Base-by-base conservation (phyloP, 30 jellyfish, hydroid and myxozoan species). In the Aurelia aurita complex sp. Pacific region DNA sequence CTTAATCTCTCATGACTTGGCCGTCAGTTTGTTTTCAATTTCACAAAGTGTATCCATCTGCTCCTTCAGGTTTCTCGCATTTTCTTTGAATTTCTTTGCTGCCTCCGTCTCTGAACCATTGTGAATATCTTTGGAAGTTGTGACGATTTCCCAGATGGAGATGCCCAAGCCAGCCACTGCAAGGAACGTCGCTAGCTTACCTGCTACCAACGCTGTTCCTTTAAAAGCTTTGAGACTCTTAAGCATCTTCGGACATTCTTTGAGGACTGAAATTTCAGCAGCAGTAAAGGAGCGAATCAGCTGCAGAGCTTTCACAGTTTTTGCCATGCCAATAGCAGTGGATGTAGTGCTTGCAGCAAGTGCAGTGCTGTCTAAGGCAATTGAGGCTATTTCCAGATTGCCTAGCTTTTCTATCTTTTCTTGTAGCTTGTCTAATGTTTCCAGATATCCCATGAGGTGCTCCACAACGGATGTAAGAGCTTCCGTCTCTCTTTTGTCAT, bases 71-170 rank as follows among this genome's bases (percentile, higher is more conserved):
- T 32, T 77, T 57, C 38, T 62, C 3, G 87, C 87, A 43, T 77
- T 77, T 62, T 77, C 87, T 10, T 75, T 29, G 36, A 77, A 60
- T 19, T 18, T 77, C 15, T 29, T 34, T 55, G 66, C 87, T 9
- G 87, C 87, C 68, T 77, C 77, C 38, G 87, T 57, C 29, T 61
- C 77, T 10, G 87, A 77, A 50, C 87, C 87, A 57, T 59, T 42
- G 67, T 77, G 87, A 61, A 77, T 77, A 62, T 77, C 87, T 62
- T 55, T 9, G 14, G 87, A 77, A 46, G 87, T 77, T 57, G 76
- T 77, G 5, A 77, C 87, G 1, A 77, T 77, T 53, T 77, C 87
- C 54, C 36, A 77, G 38, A 77, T 61, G 11, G 87, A 77, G 33
- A 77, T 61, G 4, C 87, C 87, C 65, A 77, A 43, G 10, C 87